Percentiles rank a stretch among this genome's conserved stretches.
Conservation (phyloP, 2,888 invertebrate genomes). For the Tethea ocularis region DNA sequence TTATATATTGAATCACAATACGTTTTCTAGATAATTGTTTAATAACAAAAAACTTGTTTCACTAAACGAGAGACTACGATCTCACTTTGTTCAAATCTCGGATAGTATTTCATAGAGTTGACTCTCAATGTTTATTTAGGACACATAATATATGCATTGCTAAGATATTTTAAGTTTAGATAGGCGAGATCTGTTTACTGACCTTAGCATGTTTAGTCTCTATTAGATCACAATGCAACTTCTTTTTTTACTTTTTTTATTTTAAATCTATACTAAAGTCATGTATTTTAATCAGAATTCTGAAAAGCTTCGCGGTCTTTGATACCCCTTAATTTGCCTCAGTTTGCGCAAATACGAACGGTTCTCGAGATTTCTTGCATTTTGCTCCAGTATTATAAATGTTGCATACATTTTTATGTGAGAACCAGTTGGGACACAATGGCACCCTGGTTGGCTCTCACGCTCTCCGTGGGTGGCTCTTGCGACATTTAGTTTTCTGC, state of each 20-base stretch:
- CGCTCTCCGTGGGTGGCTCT: slow-evolving; percentile 72
- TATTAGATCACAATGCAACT: slow-evolving; percentile 26
- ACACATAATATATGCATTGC: slow-evolving; percentile 37
- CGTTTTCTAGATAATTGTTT: slow-evolving; percentile 10
- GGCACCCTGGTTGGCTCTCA: slow-evolving; percentile 53
- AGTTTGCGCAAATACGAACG: slow-evolving; percentile 50
- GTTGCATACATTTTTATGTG: slow-evolving; percentile 70
- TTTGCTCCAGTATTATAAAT: slow-evolving; percentile 65
- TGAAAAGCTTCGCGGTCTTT: slow-evolving; percentile 8
- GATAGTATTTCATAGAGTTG: slow-evolving; percentile 31
- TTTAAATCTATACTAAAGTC: slow-evolving; percentile 4
- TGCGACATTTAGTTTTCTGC: slow-evolving; percentile 58
- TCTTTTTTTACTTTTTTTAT: not conserved
- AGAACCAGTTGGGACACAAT: slow-evolving; percentile 72
- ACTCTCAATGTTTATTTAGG: slow-evolving; percentile 40
- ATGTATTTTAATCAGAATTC: slow-evolving; percentile 10
- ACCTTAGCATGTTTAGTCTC: slow-evolving; percentile 28
- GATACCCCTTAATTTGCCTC: slow-evolving; percentile 32
- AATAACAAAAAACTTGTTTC: slow-evolving; percentile 15
- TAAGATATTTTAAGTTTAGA: slow-evolving; percentile 27
- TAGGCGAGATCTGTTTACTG: slow-evolving; percentile 32
- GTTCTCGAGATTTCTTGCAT: slow-evolving; percentile 61
- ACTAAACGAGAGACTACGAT: slow-evolving; percentile 23
- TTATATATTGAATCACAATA: slow-evolving; percentile 3
- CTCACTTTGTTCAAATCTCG: slow-evolving; percentile 19